phyloP scores from a whole-genome alignment of 2,888 invertebrate genomes.

The Coenonympha glycerion region DNA sequence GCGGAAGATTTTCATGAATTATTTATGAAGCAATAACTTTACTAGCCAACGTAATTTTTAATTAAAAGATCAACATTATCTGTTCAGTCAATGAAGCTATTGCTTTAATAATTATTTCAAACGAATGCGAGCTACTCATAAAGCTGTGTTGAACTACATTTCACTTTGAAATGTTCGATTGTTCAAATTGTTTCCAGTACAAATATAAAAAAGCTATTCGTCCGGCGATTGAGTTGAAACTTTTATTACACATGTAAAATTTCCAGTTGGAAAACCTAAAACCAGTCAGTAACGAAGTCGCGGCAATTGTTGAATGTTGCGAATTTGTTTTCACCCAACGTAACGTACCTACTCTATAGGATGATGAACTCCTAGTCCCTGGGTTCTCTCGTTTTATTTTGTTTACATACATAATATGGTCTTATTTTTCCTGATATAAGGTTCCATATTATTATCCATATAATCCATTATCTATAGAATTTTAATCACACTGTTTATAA shows the following conservation, averaged over 20 bases:
- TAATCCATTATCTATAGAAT: too few species aligned
- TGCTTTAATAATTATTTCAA: background rate
- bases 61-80: background rate
- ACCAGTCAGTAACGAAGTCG: conserved; percentile 19
- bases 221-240: conserved; percentile 23
- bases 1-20: too few species aligned
- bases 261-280: conserved; percentile 24
- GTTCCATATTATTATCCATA: too few species aligned
- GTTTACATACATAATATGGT: too few species aligned
- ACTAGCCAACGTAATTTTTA: background rate
- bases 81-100: background rate
- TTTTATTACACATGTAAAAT: conserved; percentile 27
- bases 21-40: too few species aligned
- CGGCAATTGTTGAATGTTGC: conserved; percentile 3
- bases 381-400: too few species aligned
- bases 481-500: too few species aligned
- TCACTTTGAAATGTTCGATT: conserved; percentile 15
- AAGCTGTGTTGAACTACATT: conserved; percentile 8
- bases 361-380: too few species aligned
- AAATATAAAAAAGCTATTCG: conserved; percentile 21
- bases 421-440: too few species aligned
- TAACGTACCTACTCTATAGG: too few species aligned
- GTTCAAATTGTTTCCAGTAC: conserved; percentile 20
- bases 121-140: conserved; percentile 8
- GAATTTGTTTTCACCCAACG: conserved; percentile 3